A percentile compares a stretch with the other conserved stretches of the same genome.
These are phyloP conservation scores for Brachymystax lenok DNA, from an alignment of 2,797 vertebrate species.

Conservation along the genomic window DNA sequence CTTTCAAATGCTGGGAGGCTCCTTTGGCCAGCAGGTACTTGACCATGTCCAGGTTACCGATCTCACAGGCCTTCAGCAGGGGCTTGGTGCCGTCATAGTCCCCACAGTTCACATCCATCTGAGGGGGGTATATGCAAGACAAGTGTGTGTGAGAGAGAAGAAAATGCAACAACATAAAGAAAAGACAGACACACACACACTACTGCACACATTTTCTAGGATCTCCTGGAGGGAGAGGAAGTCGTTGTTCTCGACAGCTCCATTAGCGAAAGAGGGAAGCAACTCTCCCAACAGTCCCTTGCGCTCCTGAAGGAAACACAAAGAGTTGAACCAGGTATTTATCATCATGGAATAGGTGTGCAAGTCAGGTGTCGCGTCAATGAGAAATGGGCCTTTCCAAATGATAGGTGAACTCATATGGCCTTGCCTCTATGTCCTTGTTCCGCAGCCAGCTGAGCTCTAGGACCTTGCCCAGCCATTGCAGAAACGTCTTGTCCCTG, in stretches of 20 bases:
- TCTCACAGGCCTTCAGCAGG: slow-evolving; percentile 22
- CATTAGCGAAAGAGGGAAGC: slow-evolving; percentile 20
- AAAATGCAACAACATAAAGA: neutral
- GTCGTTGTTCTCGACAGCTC: slow-evolving; percentile 30
- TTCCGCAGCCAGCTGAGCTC: slow-evolving; percentile 19
- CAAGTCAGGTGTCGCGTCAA: too few relatives aligned
- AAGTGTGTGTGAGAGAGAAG: neutral
- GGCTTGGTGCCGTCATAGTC: slow-evolving; percentile 20
- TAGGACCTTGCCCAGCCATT: slow-evolving; percentile 19
- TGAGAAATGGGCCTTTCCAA: too few relatives aligned
- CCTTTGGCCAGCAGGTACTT: slow-evolving; percentile 6
- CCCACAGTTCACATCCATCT: slow-evolving; percentile 14
- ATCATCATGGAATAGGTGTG: too few relatives aligned
- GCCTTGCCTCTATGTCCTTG: slow-evolving; percentile 25
- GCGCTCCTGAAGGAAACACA: slow-evolving; percentile 12
- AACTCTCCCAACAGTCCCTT: slow-evolving; percentile 7
- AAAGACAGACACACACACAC: too few relatives aligned
- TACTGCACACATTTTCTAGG: slow-evolving; percentile 20
- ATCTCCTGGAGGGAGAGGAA: slow-evolving; percentile 20
- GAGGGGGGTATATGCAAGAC: neutral
- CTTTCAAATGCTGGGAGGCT: slow-evolving; percentile 8
- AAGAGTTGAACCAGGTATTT: neutral
- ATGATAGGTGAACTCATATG: too few relatives aligned
- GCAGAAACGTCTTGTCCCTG: slow-evolving; percentile 20
- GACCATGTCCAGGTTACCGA: slow-evolving; percentile 24